Percentiles rank a stretch among this genome's conserved stretches.
These are phyloP conservation scores for Chiloscyllium punctatum DNA, from an alignment of 2,797 vertebrate genomes.

Conservation along the genomic window DNA sequence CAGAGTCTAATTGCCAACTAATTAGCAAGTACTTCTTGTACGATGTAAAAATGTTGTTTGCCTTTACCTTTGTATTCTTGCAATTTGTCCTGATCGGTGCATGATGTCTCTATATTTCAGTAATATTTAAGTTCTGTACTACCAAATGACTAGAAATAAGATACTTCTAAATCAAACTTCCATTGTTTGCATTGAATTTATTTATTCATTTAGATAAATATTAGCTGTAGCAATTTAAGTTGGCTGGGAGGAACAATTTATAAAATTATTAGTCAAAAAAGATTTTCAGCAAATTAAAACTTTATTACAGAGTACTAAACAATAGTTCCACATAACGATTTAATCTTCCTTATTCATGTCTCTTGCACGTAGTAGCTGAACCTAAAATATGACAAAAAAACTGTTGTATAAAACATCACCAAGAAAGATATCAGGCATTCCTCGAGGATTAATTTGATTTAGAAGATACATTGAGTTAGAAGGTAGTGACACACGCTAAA, in stretches of 20 bases:
- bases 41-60: no score
- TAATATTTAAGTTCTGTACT: no score
- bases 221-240: neutral
- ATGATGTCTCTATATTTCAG: no score
- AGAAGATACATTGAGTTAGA: neutral
- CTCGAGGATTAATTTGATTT: neutral
- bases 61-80: no score
- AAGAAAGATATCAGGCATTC: neutral
- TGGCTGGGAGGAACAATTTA: neutral
- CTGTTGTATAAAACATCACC: neutral
- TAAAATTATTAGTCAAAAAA: neutral
- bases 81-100: no score
- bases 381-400: neutral
- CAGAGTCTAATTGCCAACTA: no score
- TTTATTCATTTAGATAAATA: neutral
- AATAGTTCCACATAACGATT: neutral
- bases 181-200: neutral
- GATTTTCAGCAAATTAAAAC: neutral
- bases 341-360: neutral
- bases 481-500: neutral
- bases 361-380: neutral
- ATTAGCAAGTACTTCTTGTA: no score
- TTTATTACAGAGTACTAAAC: neutral
- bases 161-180: neutral
- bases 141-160: no score